A percentile compares a stretch with the other conserved stretches of the same genome.
Evolutionary conservation across 2,888 invertebrate genomes (phyloP).

Genomic region (Habroteleia sp.): DNA sequence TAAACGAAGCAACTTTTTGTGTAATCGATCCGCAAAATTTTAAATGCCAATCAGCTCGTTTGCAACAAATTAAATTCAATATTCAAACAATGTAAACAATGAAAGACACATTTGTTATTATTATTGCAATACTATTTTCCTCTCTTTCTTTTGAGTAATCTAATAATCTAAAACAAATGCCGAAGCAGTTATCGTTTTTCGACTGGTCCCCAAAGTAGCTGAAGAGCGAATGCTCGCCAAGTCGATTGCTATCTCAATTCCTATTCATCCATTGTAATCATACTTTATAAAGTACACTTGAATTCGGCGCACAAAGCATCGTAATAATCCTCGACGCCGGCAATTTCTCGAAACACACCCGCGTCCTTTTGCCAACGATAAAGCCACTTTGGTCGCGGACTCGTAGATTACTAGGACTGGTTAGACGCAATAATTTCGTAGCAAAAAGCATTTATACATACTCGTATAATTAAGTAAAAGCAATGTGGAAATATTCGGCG

Average conservation of each 20-base stretch:
- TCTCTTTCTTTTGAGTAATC: conserved; percentile 6
- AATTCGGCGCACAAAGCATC: conserved; percentile 19
- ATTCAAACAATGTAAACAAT: no score
- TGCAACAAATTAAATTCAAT: no score
- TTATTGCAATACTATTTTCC: no score
- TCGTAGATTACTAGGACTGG: neutral
- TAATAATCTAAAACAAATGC: conserved; percentile 2
- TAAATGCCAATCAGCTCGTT: no score
- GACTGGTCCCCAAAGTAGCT: conserved; percentile 2
- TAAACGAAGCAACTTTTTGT: no score
- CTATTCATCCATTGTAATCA: conserved; percentile 37
- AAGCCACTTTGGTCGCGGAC: neutral
- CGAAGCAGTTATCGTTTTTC: conserved; percentile 11
- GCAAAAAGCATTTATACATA: neutral
- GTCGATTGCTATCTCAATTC: conserved; percentile 34
- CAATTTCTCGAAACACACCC: conserved; percentile 24
- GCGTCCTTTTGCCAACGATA: neutral
- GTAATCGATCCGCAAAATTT: no score
- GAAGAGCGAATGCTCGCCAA: conserved; percentile 10
- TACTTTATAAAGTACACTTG: conserved; percentile 36
- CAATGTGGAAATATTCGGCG: conserved; percentile 50
- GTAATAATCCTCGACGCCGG: conserved; percentile 22
- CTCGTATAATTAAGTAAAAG: neutral
- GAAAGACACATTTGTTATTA: no score
- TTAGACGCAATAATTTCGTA: neutral